phyloP scores from a whole-genome alignment of 1,140 invertebrate genomes.

The Delia radicum region DNA sequence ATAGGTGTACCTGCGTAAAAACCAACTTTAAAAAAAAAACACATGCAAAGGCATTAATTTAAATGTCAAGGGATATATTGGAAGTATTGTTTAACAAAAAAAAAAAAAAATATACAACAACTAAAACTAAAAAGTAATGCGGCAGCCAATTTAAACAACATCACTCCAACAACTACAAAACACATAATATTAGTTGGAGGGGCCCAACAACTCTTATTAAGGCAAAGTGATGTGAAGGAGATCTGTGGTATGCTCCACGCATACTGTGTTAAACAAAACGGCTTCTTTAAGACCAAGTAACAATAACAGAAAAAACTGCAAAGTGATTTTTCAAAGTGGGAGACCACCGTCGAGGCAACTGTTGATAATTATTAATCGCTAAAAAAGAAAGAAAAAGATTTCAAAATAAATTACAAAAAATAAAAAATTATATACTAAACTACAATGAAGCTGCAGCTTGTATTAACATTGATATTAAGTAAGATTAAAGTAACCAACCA shows the following conservation, averaged over 20 bases:
- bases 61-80: constrained; percentile 21
- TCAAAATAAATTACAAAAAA: neutral
- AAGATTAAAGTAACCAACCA: too few relatives aligned
- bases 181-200: neutral
- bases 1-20: too few relatives aligned
- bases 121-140: neutral
- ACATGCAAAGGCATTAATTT: constrained; percentile 24
- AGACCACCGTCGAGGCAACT: constrained; percentile 19
- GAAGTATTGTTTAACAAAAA: neutral
- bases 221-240: neutral
- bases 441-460: neutral
- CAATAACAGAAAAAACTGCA: neutral
- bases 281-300: neutral
- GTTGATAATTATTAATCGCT: constrained; percentile 23
- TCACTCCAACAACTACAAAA: neutral
- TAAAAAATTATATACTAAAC: neutral
- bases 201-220: neutral
- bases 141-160: constrained; percentile 16
- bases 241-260: neutral
- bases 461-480: too few relatives aligned
- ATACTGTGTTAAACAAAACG: neutral
- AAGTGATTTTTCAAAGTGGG: constrained; percentile 23
- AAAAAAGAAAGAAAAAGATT: neutral
- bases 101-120: neutral
- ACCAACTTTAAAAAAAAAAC: too few relatives aligned